Conservation (phyloP, 37 sponge, comb jelly and placozoan genomes). For the Hexactinellida sp. region DNA sequence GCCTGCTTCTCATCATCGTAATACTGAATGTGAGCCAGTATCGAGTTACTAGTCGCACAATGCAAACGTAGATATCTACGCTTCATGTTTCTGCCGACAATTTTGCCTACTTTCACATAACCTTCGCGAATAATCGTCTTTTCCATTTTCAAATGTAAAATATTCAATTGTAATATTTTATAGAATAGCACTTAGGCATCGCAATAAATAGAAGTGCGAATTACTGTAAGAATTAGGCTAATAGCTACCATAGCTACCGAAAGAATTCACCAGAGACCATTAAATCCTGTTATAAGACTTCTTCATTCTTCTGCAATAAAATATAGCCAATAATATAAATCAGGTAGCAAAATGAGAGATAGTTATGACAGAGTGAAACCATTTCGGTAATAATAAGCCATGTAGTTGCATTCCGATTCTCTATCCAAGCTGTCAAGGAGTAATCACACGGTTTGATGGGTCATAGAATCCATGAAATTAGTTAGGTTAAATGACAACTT, state of each 20-base stretch:
- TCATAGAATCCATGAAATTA: no score
- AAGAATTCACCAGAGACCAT: background rate
- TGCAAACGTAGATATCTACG: conserved; percentile 7
- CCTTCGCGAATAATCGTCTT: conserved; percentile 10
- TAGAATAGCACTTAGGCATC: no score
- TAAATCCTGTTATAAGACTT: background rate
- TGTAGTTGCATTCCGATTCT: background rate
- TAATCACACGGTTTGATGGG: background rate
- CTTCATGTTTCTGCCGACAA: conserved; percentile 10
- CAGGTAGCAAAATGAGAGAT: background rate
- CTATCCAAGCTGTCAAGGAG: background rate
- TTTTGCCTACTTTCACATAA: conserved; percentile 10
- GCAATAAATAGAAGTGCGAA: background rate
- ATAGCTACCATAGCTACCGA: background rate
- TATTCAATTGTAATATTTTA: no score
- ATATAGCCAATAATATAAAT: background rate
- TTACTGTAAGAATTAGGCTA: background rate
- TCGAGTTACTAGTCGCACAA: background rate
- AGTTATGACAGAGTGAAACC: background rate
- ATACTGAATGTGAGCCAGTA: conserved; percentile 8
- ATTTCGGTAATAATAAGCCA: background rate
- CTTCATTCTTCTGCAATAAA: background rate
- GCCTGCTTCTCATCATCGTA: background rate
- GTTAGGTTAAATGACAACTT: no score
- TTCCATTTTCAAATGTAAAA: background rate